Conservation (phyloP, 2,888 invertebrate genomes). For the Archaeoteleia sp. region DNA sequence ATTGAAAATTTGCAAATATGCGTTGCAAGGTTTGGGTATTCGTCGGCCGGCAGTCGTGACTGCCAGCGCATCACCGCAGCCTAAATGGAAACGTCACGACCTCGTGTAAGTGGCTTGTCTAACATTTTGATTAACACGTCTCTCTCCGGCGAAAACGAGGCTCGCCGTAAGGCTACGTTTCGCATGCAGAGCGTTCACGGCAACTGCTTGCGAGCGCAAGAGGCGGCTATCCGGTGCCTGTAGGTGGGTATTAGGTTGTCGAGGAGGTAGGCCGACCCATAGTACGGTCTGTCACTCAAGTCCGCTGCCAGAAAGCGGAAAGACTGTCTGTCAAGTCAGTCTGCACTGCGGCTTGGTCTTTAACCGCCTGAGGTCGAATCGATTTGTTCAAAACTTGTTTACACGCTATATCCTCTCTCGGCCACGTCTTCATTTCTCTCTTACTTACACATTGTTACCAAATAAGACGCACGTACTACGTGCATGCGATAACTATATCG, state of each 20-base stretch:
- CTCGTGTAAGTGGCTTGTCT: constrained; percentile 74
- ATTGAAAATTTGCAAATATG: constrained; percentile 41
- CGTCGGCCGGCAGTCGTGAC: constrained; percentile 49
- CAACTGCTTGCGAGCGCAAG: constrained; percentile 59
- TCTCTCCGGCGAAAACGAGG: constrained; percentile 61
- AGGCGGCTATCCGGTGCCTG: constrained; percentile 62
- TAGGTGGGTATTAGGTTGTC: constrained; percentile 74
- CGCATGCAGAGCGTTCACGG: constrained; percentile 52
- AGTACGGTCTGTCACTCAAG: constrained; percentile 63
- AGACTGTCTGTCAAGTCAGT: constrained; percentile 67
- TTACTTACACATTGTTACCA: constrained; percentile 48
- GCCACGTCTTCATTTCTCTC: constrained; percentile 54
- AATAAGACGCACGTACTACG: constrained; percentile 28
- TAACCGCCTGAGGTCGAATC: constrained; percentile 65
- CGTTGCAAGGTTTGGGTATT: constrained; percentile 18
- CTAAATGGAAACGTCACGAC: constrained; percentile 74
- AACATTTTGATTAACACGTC: constrained; percentile 75
- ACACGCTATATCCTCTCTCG: constrained; percentile 64
- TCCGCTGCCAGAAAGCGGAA: constrained; percentile 55
- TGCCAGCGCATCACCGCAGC: constrained; percentile 55
- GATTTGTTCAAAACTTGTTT: constrained; percentile 71
- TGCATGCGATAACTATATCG: no score
- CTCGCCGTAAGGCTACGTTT: constrained; percentile 55
- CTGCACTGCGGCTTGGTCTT: constrained; percentile 54
- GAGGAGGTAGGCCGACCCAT: constrained; percentile 63